Evolutionary conservation across 2,797 vertebrate genomes (phyloP), one percentile per base, ranked within the genome.

Genomic region (Syncerus caffer): DNA sequence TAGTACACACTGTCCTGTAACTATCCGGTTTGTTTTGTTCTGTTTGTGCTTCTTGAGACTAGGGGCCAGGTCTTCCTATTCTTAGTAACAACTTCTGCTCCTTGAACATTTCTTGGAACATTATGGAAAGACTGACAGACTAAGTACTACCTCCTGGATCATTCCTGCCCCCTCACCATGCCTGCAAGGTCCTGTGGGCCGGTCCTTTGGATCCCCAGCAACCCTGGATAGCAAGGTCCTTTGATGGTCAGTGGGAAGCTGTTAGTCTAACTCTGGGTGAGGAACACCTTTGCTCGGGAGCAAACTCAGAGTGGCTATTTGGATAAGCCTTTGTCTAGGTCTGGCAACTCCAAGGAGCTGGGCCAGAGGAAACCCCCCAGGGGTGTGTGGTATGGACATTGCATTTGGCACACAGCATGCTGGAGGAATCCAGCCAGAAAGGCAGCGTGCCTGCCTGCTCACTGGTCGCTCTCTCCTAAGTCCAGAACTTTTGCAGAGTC

Each of bases 381-480:
- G 45, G 88, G 67, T 13, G 9, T 86, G 96, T 93, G 92, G 38
- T 50, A 3, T 1, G 47, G 21, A 60, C 96, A 78, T 4, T 55
- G 4, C 42, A 90, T 90, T 78, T 96, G 88, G 84, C 92, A n/a
- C 57, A 80, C 95, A 62, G 91, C 14, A 76, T 11, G 90, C 79
- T 13, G 27, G 29, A 79, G 16, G 78, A 85, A 85, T 89, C 50
- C 74, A 95, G 94, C 88, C 86, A 96, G 76, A 76, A 96, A 97
- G 97, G 85, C 95, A 89, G 64, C 76, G 8, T 45, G 74, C 55
- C 85, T 21, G 45, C 45, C 67, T 42, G 71, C 51, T 95, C 76
- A 87, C 84, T 45, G 51, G 80, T 47, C 1, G 0, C 51, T 87
- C 42, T 89, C 79, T 93, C 74, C 38, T 34, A 71, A 71, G 94